Percentiles rank a stretch among this genome's conserved stretches.
Conservation (phyloP, 2,797 vertebrate genomes). For the Nasua narica region DNA sequence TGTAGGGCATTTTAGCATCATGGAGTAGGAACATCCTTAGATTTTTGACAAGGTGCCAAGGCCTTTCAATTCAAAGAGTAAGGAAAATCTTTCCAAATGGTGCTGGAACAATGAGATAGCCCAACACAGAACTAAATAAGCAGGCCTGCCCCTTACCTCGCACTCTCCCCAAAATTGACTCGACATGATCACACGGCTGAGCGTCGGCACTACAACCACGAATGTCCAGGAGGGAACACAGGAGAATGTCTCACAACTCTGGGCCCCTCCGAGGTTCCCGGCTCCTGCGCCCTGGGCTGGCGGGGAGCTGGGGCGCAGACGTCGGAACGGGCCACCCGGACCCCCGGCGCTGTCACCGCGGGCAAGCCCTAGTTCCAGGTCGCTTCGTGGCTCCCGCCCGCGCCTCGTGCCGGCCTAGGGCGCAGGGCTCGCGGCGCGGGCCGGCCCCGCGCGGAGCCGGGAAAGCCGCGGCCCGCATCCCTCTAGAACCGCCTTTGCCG, state of each 20-base stretch:
- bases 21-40: neutral
- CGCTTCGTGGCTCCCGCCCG: no score
- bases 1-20: neutral
- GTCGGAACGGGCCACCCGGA: no score
- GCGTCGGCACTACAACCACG: neutral
- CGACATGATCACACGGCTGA: neutral
- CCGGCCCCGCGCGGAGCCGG: no score
- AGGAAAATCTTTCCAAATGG: neutral
- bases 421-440: no score
- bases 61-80: neutral
- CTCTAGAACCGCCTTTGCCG: fast-evolving
- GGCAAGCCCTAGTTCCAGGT: no score
- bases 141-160: neutral
- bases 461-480: no score
- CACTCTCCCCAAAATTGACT: no score
- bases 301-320: no score
- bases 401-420: no score
- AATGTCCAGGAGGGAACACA: neutral
- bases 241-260: neutral
- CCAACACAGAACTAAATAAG: neutral
- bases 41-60: neutral
- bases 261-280: neutral
- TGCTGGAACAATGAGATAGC: fast-evolving
- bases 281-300: no score
- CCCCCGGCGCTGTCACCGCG: no score